phyloP scores from a whole-genome alignment of 2,797 vertebrate species.

The Gymnoscopelus braueri region DNA sequence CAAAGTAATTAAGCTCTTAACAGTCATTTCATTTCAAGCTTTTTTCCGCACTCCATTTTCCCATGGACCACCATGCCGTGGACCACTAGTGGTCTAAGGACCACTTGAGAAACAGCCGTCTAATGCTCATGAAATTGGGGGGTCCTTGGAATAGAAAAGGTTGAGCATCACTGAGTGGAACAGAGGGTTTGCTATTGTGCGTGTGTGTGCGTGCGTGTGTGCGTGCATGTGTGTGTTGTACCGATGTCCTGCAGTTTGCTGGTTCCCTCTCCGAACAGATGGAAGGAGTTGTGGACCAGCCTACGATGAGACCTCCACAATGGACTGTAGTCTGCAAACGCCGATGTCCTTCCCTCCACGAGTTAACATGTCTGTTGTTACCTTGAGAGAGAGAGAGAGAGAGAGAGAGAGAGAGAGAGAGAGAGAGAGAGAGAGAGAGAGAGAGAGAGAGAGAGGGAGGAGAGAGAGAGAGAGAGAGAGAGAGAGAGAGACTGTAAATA shows the following conservation, averaged over 20 bases:
- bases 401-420: not conserved
- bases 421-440: not conserved
- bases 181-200: not conserved
- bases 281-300: conserved; percentile 80
- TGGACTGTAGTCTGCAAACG: conserved; percentile 77
- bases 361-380: conserved; percentile 80
- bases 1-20: too few relatives aligned
- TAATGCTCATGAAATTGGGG: too few relatives aligned
- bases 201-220: conserved; percentile 2
- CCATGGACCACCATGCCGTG: too few relatives aligned
- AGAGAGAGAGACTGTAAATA: not conserved
- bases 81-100: too few relatives aligned
- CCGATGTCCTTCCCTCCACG: conserved; percentile 83
- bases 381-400: conserved; percentile 55
- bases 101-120: too few relatives aligned
- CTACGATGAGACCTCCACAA: conserved; percentile 80
- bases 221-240: conserved; percentile 40
- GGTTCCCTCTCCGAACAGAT: conserved; percentile 79
- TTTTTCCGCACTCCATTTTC: too few relatives aligned
- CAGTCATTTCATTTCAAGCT: too few relatives aligned
- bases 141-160: too few relatives aligned
- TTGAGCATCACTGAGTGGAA: not conserved
- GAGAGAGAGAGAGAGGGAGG: not conserved
- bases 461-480: not conserved
- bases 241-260: conserved; percentile 80